Evolutionary conservation across 2,113 vertebrate species (phyloP).

Genomic region (Cyanoliseus patagonus): DNA sequence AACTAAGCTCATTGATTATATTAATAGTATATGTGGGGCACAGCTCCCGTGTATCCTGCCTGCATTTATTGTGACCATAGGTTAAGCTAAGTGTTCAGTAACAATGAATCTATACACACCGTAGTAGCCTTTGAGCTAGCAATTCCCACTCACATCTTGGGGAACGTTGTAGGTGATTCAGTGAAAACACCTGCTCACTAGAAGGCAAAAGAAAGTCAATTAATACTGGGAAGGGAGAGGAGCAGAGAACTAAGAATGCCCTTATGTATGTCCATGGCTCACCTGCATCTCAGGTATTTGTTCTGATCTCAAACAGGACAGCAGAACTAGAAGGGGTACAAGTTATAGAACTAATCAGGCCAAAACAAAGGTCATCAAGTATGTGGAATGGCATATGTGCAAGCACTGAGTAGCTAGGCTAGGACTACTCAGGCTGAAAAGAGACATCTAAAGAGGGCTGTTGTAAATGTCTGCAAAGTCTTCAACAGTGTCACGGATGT

Average conservation of each 20-base stretch:
- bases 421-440: neutral
- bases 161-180: neutral
- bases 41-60: neutral
- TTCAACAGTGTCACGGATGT: neutral
- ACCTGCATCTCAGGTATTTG: neutral
- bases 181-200: neutral
- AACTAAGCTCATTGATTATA: neutral
- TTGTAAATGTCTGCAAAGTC: neutral
- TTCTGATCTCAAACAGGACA: neutral
- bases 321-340: neutral
- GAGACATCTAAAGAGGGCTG: neutral
- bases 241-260: neutral
- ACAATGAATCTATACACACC: neutral
- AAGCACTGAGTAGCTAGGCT: neutral
- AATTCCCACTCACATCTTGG: neutral
- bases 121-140: neutral
- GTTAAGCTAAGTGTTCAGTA: neutral
- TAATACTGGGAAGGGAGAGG: neutral
- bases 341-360: neutral
- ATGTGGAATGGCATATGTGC: neutral
- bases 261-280: fast-evolving
- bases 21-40: neutral
- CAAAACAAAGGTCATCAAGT: neutral
- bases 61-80: neutral
- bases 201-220: neutral